Percentiles rank a stretch among this genome's conserved stretches.
Evolutionary conservation across 2,797 vertebrate species (phyloP).

Genomic region (Spea hammondii): DNA sequence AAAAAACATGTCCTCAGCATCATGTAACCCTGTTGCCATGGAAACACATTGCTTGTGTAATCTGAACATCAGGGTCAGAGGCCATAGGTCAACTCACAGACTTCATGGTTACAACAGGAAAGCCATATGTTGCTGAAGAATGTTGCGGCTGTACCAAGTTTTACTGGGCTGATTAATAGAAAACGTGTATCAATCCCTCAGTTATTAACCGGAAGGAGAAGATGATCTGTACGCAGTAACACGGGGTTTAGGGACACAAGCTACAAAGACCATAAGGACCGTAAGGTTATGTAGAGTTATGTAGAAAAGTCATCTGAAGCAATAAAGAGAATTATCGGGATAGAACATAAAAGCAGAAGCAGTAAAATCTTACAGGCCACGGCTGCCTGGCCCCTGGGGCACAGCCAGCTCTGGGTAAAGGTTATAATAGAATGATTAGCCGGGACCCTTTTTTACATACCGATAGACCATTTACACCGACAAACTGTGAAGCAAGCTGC

Average conservation of each 20-base stretch:
- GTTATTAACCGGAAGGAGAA: not conserved
- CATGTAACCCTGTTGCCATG: not conserved
- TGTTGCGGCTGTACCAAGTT: not conserved
- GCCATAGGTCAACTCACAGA: conserved; percentile 27
- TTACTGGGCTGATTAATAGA: not conserved
- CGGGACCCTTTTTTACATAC: too few species aligned
- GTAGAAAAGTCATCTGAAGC: too few species aligned
- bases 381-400: too few species aligned
- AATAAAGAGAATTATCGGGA: too few species aligned
- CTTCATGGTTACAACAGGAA: conserved; percentile 22
- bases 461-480: too few species aligned
- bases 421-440: too few species aligned
- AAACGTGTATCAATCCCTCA: not conserved
- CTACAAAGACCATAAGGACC: not conserved
- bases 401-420: too few species aligned
- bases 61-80: conserved; percentile 1
- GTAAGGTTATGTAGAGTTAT: not conserved
- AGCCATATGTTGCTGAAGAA: conserved; percentile 4
- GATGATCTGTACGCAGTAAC: too few species aligned
- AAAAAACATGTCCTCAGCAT: conserved; percentile 9
- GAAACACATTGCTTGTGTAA: not conserved
- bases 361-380: too few species aligned
- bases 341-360: too few species aligned
- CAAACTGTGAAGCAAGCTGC: too few species aligned
- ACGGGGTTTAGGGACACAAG: too few species aligned